Percentiles rank a stretch among this genome's conserved stretches.
These are phyloP conservation scores for Carassius carassius DNA, from an alignment of 2,113 vertebrate species.

Conservation along the genomic window DNA sequence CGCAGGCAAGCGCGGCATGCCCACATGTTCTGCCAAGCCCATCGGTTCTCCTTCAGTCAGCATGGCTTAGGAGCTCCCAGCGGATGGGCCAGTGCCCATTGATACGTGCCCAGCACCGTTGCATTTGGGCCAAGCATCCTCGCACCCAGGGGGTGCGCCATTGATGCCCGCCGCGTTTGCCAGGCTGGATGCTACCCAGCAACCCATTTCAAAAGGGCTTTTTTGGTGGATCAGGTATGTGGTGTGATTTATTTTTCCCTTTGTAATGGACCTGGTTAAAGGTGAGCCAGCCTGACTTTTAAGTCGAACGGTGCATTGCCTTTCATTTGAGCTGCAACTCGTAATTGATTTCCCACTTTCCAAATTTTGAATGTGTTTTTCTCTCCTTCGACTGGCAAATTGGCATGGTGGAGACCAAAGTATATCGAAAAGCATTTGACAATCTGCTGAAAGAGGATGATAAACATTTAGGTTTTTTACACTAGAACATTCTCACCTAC, in stretches of 20 bases:
- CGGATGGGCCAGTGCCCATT: conserved; percentile 77
- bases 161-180: conserved; percentile 75
- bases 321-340: conserved; percentile 73
- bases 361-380: conserved; percentile 11
- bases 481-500: background rate
- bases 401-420: background rate
- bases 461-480: background rate
- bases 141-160: conserved; percentile 75
- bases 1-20: conserved; percentile 60
- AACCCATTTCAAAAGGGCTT: conserved; percentile 79
- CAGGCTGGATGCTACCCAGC: conserved; percentile 78
- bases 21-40: conserved; percentile 79
- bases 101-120: conserved; percentile 76
- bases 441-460: background rate
- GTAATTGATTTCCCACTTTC: conserved; percentile 77
- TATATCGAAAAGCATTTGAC: conserved; percentile 61
- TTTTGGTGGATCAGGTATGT: conserved; percentile 78
- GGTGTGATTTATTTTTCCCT: conserved; percentile 78
- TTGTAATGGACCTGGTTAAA: conserved; percentile 79
- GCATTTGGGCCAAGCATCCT: conserved; percentile 76
- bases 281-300: conserved; percentile 68
- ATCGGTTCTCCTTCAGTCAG: conserved; percentile 78
- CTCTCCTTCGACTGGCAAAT: background rate
- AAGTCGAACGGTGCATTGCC: conserved; percentile 50
- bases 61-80: conserved; percentile 79